Conservation (phyloP, 2,888 invertebrate species). For the Chironomus riparius region DNA sequence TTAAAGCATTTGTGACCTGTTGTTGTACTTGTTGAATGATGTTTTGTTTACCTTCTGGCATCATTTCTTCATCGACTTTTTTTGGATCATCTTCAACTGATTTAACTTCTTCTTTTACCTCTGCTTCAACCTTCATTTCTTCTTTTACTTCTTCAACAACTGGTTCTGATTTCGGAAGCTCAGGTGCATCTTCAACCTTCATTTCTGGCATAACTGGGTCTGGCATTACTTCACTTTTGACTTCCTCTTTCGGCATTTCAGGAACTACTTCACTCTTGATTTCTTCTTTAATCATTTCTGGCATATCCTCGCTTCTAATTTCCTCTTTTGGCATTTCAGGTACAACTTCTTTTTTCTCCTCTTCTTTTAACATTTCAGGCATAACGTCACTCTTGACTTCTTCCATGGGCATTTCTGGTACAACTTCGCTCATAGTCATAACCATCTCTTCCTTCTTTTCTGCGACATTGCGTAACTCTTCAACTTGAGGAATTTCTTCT, state of each 20-base stretch:
- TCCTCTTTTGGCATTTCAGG: not conserved
- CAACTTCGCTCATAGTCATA: not conserved
- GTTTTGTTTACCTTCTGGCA: not conserved
- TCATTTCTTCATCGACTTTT: not conserved
- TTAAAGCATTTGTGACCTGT: not conserved
- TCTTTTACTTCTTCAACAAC: not conserved
- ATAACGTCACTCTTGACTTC: not conserved
- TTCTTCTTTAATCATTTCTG: not conserved
- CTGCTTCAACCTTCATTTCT: not conserved
- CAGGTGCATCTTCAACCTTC: not conserved
- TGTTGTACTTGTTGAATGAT: not conserved
- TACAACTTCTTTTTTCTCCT: not conserved
- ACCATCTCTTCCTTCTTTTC: not conserved
- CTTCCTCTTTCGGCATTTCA: not conserved
- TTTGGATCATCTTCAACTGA: not conserved
- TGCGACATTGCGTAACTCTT: not conserved
- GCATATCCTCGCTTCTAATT: not conserved
- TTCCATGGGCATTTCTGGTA: not conserved
- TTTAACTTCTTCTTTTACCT: not conserved
- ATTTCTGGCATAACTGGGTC: not conserved
- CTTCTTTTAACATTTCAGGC: not conserved
- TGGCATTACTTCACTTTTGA: not conserved
- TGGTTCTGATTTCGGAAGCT: not conserved
- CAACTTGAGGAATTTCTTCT: conserved; percentile 22
- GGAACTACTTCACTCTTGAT: not conserved